Base-by-base conservation (phyloP, 2,888 invertebrate genomes). In the Xestia ashworthii region DNA sequence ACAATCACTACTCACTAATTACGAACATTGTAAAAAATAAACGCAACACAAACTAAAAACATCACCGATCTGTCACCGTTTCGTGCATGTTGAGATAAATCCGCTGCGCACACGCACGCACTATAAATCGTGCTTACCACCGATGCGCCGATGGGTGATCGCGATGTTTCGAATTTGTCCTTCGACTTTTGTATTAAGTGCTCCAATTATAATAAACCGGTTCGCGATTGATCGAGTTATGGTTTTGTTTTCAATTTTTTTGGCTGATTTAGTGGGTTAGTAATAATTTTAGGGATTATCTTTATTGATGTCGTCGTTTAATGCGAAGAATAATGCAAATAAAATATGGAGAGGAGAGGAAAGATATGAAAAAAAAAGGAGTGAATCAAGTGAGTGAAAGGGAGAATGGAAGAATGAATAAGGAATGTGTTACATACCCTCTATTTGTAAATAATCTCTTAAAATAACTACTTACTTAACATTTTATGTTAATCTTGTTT, bases 101-200 rank as follows among this genome's bases (percentile, higher is more conserved):
- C 88, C 85, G 72, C 74, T 82, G 82, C 81, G 85, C 85, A 79
- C 90, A 87, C 88, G 90, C 88, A 87, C 87, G 81, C 82, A 85
- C 89, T 74, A 92, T 92, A 92, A 91, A 92, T 92, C 88, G 78
- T 85, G 87, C 89, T 83, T 82, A 87, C 87, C 85, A 88, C 82
- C 90, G 91, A 65, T 65, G 65, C 65, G 65, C n/a, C 65, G 65
- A 92, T 92, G 89, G 92, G 83, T 87, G 89, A 87, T 87, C 82
- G 82, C 87, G 88, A 89, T 91, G 91, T 90, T 89, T 86, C 90
- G 91, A 90, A 92, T 91, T 92, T 91, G 92, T 92, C 91, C 90
- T 83, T 83, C 83, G 85, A 87, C 78, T 76, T 78, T 72, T 68
- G 80, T 81, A 89, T 91, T 89, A 88, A 89, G 86, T 88, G 87